phyloP scores from a whole-genome alignment of 1,140 invertebrate genomes.

The Centruroides sculpturatus region DNA sequence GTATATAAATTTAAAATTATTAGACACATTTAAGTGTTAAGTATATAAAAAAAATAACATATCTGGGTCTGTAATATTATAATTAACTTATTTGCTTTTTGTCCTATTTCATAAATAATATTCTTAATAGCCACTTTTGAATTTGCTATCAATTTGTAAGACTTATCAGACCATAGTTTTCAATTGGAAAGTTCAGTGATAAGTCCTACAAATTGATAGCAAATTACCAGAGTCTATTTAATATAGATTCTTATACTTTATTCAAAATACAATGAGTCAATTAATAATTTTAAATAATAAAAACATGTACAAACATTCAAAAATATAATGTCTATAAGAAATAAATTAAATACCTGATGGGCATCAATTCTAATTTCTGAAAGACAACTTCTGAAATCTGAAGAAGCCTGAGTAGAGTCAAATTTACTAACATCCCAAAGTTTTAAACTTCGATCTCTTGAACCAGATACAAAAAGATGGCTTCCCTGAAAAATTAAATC shows the following conservation, averaged over 20 bases:
- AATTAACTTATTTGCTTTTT: too few relatives aligned
- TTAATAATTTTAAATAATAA: too few relatives aligned
- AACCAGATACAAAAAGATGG: constrained; percentile 7
- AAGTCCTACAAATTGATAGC: neutral
- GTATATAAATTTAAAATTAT: neutral
- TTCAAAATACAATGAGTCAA: neutral
- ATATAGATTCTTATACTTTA: neutral
- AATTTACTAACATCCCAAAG: constrained; percentile 3
- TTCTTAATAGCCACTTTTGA: too few relatives aligned
- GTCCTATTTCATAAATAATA: too few relatives aligned
- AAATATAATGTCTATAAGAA: neutral
- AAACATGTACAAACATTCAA: too few relatives aligned
- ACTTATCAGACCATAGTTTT: too few relatives aligned
- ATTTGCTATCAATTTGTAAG: too few relatives aligned
- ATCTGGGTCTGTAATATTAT: too few relatives aligned
- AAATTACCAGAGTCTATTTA: neutral
- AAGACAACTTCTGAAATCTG: neutral
- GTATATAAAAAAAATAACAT: too few relatives aligned
- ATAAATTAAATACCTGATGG: neutral
- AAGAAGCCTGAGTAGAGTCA: neutral
- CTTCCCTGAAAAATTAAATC: constrained; percentile 1
- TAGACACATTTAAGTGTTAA: too few relatives aligned
- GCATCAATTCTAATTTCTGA: neutral
- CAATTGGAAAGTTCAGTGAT: too few relatives aligned
- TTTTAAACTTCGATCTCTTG: constrained; percentile 8